Percentiles rank a stretch among this genome's conserved stretches.
Conservation (phyloP, 2,113 vertebrate genomes). For the Crotalus horridus region DNA sequence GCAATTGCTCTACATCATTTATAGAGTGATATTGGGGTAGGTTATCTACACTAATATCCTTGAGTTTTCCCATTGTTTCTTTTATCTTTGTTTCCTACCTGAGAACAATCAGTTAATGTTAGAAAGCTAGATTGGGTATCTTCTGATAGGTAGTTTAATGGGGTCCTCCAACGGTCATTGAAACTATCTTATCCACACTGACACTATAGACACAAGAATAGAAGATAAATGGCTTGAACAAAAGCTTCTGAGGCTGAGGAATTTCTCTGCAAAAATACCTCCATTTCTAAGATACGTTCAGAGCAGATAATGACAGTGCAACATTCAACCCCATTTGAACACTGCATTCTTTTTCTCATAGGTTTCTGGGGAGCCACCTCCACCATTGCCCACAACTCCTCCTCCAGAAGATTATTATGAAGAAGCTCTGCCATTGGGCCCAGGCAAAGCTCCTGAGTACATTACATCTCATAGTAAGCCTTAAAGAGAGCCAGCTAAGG, state of each 20-base stretch:
- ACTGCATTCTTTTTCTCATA: slow-evolving; percentile 43
- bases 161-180: not conserved
- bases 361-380: slow-evolving; percentile 80
- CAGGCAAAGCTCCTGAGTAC: slow-evolving; percentile 86
- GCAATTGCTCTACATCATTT: not conserved
- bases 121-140: not conserved
- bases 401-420: slow-evolving; percentile 97
- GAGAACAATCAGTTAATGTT: not conserved
- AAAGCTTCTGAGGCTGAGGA: not conserved
- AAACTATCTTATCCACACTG: not conserved
- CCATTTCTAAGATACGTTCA: not conserved
- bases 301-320: not conserved
- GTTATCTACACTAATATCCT: not conserved
- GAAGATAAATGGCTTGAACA: not conserved
- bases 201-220: not conserved
- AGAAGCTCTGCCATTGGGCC: slow-evolving; percentile 91
- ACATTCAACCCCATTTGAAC: not conserved
- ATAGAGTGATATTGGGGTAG: not conserved
- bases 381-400: slow-evolving; percentile 85
- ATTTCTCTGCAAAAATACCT: not conserved
- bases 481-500: fast-evolving
- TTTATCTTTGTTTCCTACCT: not conserved
- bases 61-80: not conserved
- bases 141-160: not conserved
- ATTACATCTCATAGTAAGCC: slow-evolving; percentile 88